phyloP scores from a whole-genome alignment of 2,113 vertebrate species.

The Sakesphorus luctuosus region DNA sequence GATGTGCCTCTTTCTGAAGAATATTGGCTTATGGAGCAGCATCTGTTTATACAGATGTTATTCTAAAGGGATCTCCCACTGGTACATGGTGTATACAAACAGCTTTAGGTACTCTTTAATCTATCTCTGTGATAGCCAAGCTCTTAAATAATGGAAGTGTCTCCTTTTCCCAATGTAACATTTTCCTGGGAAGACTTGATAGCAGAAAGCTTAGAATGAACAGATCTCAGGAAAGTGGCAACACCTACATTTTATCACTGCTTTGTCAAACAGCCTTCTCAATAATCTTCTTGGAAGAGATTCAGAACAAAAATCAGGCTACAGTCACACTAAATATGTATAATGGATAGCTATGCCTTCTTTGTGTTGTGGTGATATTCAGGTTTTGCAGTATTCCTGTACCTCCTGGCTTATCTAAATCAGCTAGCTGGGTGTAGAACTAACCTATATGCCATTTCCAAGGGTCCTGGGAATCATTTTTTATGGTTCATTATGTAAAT shows the following conservation, averaged over 20 bases:
- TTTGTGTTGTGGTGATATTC: neutral
- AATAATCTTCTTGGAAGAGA: neutral
- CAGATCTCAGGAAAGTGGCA: neutral
- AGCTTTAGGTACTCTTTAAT: conserved; percentile 23
- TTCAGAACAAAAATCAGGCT: neutral
- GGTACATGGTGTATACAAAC: neutral
- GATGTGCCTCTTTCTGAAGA: conserved; percentile 11
- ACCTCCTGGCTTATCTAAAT: neutral
- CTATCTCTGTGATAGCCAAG: neutral
- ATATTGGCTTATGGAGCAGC: neutral
- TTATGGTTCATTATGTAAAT: neutral
- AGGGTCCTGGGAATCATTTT: neutral
- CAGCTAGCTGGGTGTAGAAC: neutral
- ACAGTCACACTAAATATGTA: neutral
- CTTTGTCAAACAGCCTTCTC: neutral
- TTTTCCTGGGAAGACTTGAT: neutral
- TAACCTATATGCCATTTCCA: neutral
- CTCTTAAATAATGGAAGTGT: neutral
- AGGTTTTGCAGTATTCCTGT: neutral
- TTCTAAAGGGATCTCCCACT: conserved; percentile 10
- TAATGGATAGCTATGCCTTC: neutral
- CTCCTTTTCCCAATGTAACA: neutral
- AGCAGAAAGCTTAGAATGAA: neutral
- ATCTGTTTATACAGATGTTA: conserved; percentile 60
- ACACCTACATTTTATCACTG: neutral